These are phyloP conservation scores for Corticium candelabrum DNA, from an alignment of 37 sponge, comb jelly and placozoan species.

Conservation along the genomic window DNA sequence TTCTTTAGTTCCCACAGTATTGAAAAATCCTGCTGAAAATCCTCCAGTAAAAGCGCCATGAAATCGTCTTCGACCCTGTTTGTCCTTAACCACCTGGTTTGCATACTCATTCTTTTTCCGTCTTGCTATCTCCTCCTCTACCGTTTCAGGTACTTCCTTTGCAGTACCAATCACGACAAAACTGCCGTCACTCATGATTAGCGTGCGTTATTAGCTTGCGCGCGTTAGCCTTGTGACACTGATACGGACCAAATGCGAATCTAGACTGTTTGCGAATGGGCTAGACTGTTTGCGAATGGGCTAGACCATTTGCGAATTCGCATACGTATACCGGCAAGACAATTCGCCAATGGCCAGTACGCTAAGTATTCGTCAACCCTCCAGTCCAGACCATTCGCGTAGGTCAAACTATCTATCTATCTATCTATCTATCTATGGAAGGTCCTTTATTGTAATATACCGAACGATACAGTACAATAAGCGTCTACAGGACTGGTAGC, in stretches of 20 bases:
- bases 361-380: too few species aligned
- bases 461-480: too few species aligned
- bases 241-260: neutral
- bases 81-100: constrained; percentile 61
- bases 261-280: too few species aligned
- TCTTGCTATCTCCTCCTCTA: constrained; percentile 43
- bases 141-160: constrained; percentile 54
- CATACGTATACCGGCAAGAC: too few species aligned
- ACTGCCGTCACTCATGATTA: constrained; percentile 44
- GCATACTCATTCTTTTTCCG: constrained; percentile 37
- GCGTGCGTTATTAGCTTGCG: constrained; percentile 12
- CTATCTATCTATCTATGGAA: too few species aligned
- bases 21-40: constrained; percentile 95
- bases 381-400: too few species aligned
- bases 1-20: constrained; percentile 92
- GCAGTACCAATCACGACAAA: constrained; percentile 64
- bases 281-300: too few species aligned
- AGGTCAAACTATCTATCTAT: too few species aligned
- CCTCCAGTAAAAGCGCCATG: constrained; percentile 99
- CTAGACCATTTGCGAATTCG: too few species aligned
- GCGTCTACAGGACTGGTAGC: too few species aligned
- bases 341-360: too few species aligned
- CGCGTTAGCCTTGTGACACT: neutral
- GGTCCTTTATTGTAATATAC: too few species aligned
- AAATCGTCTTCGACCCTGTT: constrained; percentile 74